Percentiles rank a stretch among this genome's conserved stretches.
phyloP scores from a whole-genome alignment of 2,113 vertebrate species.

The Leiothrix lutea region DNA sequence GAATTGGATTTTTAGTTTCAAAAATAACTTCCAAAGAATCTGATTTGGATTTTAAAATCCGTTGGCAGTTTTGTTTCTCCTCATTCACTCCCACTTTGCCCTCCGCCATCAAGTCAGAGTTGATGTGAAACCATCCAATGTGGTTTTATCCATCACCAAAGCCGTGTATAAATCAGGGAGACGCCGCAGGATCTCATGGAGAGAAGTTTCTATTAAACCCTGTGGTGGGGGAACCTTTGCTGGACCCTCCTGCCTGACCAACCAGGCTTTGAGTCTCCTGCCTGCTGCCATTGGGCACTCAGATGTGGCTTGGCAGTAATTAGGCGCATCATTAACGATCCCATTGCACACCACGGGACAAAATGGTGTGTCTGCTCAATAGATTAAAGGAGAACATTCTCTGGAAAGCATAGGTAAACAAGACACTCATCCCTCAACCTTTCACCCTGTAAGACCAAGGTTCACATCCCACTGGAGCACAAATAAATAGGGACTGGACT shows the following conservation, averaged over 20 bases:
- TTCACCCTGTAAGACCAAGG: background rate
- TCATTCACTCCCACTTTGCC: background rate
- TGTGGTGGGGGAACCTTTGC: background rate
- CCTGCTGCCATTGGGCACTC: background rate
- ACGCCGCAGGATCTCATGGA: accelerated
- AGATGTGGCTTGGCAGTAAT: background rate
- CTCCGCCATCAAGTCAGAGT: background rate
- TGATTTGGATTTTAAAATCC: background rate
- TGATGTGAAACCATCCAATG: accelerated
- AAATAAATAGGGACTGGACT: background rate
- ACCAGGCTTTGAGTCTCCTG: background rate
- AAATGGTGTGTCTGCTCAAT: slow-evolving; percentile 22
- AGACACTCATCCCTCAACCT: slow-evolving; percentile 16
- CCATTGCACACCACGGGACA: background rate
- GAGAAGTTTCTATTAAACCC: background rate
- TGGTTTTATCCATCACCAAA: background rate
- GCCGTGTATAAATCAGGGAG: background rate
- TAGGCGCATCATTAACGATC: background rate
- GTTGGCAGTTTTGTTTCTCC: background rate
- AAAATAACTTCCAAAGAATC: background rate
- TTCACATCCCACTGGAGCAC: background rate
- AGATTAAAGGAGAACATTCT: slow-evolving; percentile 28
- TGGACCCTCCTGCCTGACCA: background rate
- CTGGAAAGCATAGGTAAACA: slow-evolving; percentile 44
- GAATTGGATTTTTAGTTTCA: background rate